Percentiles rank a stretch among this genome's conserved stretches.
Evolutionary conservation across 2,888 invertebrate genomes (phyloP).

Genomic region (Aleiodes alternator): DNA sequence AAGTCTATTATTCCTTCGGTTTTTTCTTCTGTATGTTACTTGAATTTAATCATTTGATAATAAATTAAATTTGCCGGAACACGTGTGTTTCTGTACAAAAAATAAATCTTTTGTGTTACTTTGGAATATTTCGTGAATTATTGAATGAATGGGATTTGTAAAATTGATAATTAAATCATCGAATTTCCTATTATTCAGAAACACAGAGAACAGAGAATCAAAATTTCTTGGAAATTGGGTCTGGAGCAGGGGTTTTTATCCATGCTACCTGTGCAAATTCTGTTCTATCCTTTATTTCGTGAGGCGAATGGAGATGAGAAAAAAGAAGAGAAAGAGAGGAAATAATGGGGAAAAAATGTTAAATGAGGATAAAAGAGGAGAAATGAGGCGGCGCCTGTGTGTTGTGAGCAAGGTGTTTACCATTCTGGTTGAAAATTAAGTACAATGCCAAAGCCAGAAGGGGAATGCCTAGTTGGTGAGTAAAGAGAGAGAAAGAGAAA

Average conservation of each 20-base stretch:
- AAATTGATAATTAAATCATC: not conserved
- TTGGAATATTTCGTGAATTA: too few relatives aligned
- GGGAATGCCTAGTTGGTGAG: slow-evolving; percentile 9
- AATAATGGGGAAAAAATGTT: slow-evolving; percentile 49
- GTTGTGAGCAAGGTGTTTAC: slow-evolving; percentile 72
- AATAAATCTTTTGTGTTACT: too few relatives aligned
- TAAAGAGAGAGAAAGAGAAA: too few relatives aligned
- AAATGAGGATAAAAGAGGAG: slow-evolving; percentile 24
- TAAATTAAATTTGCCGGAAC: too few relatives aligned
- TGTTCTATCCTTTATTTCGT: too few relatives aligned
- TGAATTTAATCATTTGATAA: too few relatives aligned
- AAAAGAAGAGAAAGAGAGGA: slow-evolving; percentile 27
- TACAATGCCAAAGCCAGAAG: slow-evolving; percentile 60
- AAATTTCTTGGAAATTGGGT: slow-evolving; percentile 30
- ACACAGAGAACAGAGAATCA: not conserved
- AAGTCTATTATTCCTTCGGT: too few relatives aligned
- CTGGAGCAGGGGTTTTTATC: slow-evolving; percentile 9
- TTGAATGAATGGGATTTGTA: not conserved
- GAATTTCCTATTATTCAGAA: not conserved
- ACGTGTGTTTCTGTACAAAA: too few relatives aligned
- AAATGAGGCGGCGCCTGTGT: slow-evolving; percentile 66
- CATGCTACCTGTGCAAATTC: slow-evolving; percentile 23
- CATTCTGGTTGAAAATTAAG: slow-evolving; percentile 72
- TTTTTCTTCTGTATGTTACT: too few relatives aligned
- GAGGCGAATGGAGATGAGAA: not conserved